phyloP scores from a whole-genome alignment of 2,888 invertebrate species.

The Gnatocerus cornutus region DNA sequence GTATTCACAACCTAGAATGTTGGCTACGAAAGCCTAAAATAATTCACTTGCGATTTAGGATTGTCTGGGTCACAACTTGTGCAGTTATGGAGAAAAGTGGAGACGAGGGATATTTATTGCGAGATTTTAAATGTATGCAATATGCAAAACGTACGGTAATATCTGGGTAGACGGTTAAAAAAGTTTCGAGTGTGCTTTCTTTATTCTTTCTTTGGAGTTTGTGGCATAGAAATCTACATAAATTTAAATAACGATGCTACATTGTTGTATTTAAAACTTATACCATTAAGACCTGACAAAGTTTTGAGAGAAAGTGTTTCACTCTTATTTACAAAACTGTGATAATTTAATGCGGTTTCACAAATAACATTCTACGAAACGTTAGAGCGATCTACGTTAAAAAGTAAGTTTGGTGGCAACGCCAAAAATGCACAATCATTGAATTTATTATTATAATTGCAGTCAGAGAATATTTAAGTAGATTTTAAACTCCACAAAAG shows the following conservation, averaged over 20 bases:
- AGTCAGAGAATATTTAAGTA: no score
- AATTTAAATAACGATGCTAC: constrained; percentile 5
- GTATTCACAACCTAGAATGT: constrained; percentile 9
- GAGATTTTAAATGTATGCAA: neutral
- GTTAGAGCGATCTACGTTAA: no score
- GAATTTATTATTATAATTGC: no score
- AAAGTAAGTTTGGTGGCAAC: no score
- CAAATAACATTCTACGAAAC: no score
- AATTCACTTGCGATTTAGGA: neutral
- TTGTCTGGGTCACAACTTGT: neutral
- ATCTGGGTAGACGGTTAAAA: neutral
- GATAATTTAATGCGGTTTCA: no score
- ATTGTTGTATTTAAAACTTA: constrained; percentile 1
- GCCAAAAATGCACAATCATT: no score
- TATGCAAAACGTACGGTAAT: constrained; percentile 6
- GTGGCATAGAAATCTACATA: neutral
- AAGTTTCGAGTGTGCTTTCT: neutral
- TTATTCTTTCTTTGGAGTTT: neutral
- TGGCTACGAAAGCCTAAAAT: neutral
- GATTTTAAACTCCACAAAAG: no score
- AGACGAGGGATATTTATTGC: constrained; percentile 2
- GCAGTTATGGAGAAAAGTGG: neutral
- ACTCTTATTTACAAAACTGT: neutral
- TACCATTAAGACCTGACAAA: neutral
- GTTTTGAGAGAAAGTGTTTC: neutral